phyloP scores from a whole-genome alignment of 64 coral and sea anemone genomes.

The Pocillopora verrucosa region DNA sequence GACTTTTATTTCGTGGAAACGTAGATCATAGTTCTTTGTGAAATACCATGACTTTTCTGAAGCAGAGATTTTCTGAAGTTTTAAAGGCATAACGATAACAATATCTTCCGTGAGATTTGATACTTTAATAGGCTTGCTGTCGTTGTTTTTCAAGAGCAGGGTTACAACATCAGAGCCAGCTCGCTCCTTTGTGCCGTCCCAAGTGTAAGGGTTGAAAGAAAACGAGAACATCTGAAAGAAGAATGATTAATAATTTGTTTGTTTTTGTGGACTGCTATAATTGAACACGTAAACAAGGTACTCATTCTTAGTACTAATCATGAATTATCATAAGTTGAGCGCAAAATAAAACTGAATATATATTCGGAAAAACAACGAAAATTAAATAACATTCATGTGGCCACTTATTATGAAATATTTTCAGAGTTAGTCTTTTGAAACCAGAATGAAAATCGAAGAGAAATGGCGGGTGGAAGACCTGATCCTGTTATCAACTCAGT shows the following conservation, averaged over 20 bases:
- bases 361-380: too few relatives aligned
- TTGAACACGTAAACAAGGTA: background rate
- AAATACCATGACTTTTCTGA: background rate
- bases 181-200: slow-evolving; percentile 34
- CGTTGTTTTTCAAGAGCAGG: slow-evolving; percentile 27
- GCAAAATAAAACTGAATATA: too few relatives aligned
- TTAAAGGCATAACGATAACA: background rate
- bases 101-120: slow-evolving; percentile 41
- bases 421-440: too few relatives aligned
- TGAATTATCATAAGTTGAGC: too few relatives aligned
- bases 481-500: too few relatives aligned
- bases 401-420: too few relatives aligned
- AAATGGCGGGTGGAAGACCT: too few relatives aligned
- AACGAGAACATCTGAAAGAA: slow-evolving; percentile 43
- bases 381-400: too few relatives aligned
- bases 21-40: background rate
- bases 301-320: background rate
- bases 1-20: slow-evolving; percentile 5
- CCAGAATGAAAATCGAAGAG: too few relatives aligned
- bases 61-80: background rate
- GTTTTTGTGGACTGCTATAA: background rate
- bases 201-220: slow-evolving; percentile 56
- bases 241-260: background rate
- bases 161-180: slow-evolving; percentile 28
- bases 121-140: background rate